Base-by-base conservation (phyloP, 1,140 invertebrate genomes). In the Apis mellifera region DNA sequence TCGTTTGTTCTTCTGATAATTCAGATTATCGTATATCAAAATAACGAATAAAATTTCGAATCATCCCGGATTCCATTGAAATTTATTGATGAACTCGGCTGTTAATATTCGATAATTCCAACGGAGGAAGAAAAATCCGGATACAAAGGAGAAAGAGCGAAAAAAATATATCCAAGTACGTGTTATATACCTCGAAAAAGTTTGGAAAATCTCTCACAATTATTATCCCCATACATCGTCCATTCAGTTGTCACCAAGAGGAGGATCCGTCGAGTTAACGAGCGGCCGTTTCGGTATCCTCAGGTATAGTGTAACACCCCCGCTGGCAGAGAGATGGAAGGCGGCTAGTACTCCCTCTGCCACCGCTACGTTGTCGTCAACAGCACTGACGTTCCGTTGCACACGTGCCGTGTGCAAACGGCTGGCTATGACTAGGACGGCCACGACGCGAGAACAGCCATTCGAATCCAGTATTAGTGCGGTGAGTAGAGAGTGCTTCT, bases 401-500 rank as follows among this genome's bases (percentile, higher is more conserved):
- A 93, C 90, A 93, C 90, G 93, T 93, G 93, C 93, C 93, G 93
- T 94, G 93, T 94, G 93, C 93, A 94, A 94, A 94, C 85, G 81
- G 89, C 88, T 68, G 91, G 85, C 86, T 93, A 94, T 94, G 93
- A 94, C 93, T 94, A 94, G 93, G 92, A 91, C 92, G 90, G 77
- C 84, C 90, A 85, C 93, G 91, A 83, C 89, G 90, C 91, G 89
- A 84, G 91, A 90, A 90, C 89, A 90, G 91, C 89, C 93, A 94
- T 94, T 94, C 93, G 93, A 94, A 94, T 93, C 93, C 93, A 94
- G 93, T 94, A 94, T 94, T 93, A 94, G 93, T 94, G 93, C 92
- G 93, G 91, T 92, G n/a, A n/a, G 88, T 90, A 88, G 86, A 88
- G 86, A 91, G 89, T 90, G 89, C 74, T 82, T 69, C 64, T 82